Percentiles rank a stretch among this genome's conserved stretches.
phyloP scores from a whole-genome alignment of 2,888 invertebrate genomes.

The Coelinius sp. region DNA sequence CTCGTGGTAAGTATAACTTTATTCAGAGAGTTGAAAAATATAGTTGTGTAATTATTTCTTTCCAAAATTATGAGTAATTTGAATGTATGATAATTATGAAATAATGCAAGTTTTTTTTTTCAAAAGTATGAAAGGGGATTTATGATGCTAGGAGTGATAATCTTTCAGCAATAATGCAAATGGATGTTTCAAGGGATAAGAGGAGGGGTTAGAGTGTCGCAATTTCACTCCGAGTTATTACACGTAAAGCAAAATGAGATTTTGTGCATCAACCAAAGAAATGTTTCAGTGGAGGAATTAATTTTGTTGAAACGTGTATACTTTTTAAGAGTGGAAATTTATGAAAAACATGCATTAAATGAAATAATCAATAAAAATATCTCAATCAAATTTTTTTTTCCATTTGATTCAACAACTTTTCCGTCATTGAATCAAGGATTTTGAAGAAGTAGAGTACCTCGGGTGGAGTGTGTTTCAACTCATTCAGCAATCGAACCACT shows the following conservation, averaged over 20 bases:
- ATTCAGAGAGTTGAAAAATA: not conserved
- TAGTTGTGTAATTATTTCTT: not conserved
- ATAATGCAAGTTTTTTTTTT: not conserved
- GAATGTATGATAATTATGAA: not conserved
- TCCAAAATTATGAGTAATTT: constrained; percentile 1
- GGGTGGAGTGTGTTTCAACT: too few relatives aligned
- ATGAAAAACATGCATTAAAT: too few relatives aligned
- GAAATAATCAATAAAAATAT: too few relatives aligned
- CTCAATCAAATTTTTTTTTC: too few relatives aligned
- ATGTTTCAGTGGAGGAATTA: not conserved
- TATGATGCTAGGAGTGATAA: constrained; percentile 2
- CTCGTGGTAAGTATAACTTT: not conserved
- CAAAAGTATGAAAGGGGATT: not conserved
- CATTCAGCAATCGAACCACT: too few relatives aligned
- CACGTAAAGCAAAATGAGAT: not conserved
- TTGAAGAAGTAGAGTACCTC: too few relatives aligned
- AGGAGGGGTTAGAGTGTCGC: not conserved
- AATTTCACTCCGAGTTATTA: not conserved
- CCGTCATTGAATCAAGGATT: too few relatives aligned
- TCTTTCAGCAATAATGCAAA: constrained; percentile 11
- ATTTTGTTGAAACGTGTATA: not conserved
- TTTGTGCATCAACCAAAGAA: not conserved
- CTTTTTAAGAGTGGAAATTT: too few relatives aligned
- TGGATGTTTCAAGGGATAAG: not conserved
- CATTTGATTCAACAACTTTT: too few relatives aligned